phyloP scores from a whole-genome alignment of 2,113 vertebrate species.

The Hipposideros armiger region DNA sequence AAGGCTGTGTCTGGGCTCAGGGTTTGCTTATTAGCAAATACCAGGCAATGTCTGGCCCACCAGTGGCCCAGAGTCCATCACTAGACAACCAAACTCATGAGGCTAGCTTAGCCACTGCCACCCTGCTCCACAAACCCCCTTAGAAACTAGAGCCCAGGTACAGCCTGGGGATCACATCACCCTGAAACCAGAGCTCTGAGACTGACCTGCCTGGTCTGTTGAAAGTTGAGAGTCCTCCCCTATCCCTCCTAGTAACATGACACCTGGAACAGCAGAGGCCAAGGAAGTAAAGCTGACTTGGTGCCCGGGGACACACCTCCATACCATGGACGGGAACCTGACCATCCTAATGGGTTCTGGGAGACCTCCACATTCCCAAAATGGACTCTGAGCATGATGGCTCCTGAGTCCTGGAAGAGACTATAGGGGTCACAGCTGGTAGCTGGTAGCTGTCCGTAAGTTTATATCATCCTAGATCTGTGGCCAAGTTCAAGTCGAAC shows the following conservation, averaged over 20 bases:
- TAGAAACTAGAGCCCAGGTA: background rate
- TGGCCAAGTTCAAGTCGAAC: too few species aligned
- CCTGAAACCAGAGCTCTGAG: background rate
- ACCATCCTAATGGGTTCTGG: background rate
- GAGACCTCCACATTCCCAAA: background rate
- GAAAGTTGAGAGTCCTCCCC: conserved; percentile 39
- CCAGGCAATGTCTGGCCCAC: background rate
- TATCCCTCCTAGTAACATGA: background rate
- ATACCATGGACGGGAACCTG: rapidly evolving
- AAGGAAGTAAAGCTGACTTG: too few species aligned
- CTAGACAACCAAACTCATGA: background rate
- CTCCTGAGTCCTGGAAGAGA: background rate
- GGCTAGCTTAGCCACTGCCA: background rate
- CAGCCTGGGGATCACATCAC: background rate
- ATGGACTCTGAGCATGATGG: background rate
- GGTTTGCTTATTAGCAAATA: background rate
- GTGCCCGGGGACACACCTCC: background rate
- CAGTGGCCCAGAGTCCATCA: background rate
- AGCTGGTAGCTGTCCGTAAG: too few species aligned
- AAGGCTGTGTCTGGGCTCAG: background rate
- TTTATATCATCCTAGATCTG: background rate
- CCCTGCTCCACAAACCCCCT: background rate
- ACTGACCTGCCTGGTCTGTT: background rate
- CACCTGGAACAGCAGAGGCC: background rate
- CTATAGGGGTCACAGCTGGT: background rate